These are phyloP conservation scores for Acanthosoma haemorrhoidale DNA, from an alignment of 2,888 invertebrate species.

Conservation along the genomic window DNA sequence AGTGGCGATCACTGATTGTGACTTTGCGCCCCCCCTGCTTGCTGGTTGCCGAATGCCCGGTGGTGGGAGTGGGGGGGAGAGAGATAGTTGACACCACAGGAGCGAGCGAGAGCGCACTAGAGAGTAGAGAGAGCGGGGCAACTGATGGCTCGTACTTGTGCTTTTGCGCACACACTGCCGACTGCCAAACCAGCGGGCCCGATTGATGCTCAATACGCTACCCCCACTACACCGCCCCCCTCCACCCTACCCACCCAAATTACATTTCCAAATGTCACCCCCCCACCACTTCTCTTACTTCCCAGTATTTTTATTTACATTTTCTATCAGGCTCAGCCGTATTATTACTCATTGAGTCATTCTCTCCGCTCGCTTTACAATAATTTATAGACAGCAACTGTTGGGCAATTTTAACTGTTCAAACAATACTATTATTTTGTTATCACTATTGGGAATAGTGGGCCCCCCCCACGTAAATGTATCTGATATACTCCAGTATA, in stretches of 20 bases:
- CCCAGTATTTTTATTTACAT: slow-evolving; percentile 31
- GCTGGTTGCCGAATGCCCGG: not conserved
- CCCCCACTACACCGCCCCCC: slow-evolving; percentile 41
- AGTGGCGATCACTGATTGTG: not conserved
- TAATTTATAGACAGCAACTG: no score
- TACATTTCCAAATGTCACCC: slow-evolving; percentile 30
- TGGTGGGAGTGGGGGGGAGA: slow-evolving; percentile 4
- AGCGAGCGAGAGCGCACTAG: not conserved
- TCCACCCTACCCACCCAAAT: slow-evolving; percentile 29
- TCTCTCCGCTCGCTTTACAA: not conserved
- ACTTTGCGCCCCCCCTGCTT: slow-evolving; percentile 14
- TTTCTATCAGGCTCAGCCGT: slow-evolving; percentile 6
- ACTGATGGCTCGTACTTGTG: not conserved
- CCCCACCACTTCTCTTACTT: slow-evolving; percentile 16
- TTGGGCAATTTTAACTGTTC: no score
- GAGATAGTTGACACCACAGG: not conserved
- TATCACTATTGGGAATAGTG: no score
- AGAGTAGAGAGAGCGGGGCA: not conserved
- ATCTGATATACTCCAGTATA: no score
- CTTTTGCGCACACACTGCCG: slow-evolving; percentile 41
- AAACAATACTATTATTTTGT: no score
- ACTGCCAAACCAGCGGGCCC: slow-evolving; percentile 43
- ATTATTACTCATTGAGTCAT: slow-evolving; percentile 28
- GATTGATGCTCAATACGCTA: slow-evolving; percentile 41
- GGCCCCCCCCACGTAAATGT: no score